These are phyloP conservation scores for Wiebesia pumilae DNA, from an alignment of 1,140 invertebrate species.

Conservation along the genomic window DNA sequence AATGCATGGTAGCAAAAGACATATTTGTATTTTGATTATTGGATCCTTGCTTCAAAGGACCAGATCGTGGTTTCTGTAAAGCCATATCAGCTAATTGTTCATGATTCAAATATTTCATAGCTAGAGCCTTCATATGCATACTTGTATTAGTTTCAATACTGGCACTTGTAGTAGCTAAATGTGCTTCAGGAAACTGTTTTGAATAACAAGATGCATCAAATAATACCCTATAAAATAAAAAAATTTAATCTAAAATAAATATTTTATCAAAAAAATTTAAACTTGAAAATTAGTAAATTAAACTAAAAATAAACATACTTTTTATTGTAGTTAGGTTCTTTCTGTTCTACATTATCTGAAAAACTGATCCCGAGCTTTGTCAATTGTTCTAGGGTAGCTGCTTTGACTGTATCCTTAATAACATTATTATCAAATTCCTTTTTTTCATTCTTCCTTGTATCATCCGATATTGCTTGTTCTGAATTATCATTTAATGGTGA, in stretches of 20 bases:
- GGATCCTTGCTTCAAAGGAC: conserved; percentile 62
- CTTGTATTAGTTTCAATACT: conserved; percentile 75
- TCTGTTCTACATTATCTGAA: conserved; percentile 61
- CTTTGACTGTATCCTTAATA: conserved; percentile 70
- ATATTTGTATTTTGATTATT: conserved; percentile 74
- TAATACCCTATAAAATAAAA: conserved; percentile 69
- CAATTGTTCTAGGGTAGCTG: conserved; percentile 74
- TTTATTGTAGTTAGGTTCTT: conserved; percentile 58
- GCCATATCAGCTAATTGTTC: conserved; percentile 72
- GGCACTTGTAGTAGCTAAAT: conserved; percentile 60
- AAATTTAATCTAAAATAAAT: conserved; percentile 11
- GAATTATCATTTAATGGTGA: conserved; percentile 53
- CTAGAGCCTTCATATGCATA: conserved; percentile 79
- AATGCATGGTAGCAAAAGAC: conserved; percentile 80
- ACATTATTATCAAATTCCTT: conserved; percentile 59
- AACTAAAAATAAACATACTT: conserved; percentile 54
- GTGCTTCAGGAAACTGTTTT: conserved; percentile 62
- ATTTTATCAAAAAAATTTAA: conserved; percentile 12
- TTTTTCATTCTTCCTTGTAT: conserved; percentile 31
- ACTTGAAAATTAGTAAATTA: background rate
- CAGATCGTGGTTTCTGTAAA: conserved; percentile 62
- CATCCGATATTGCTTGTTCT: conserved; percentile 54
- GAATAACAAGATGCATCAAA: conserved; percentile 72
- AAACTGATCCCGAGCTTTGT: conserved; percentile 73
- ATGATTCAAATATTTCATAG: conserved; percentile 80